Percentiles rank a stretch among this genome's conserved stretches.
Conservation (phyloP, 2,113 vertebrate genomes). For the Syrrhaptes paradoxus region DNA sequence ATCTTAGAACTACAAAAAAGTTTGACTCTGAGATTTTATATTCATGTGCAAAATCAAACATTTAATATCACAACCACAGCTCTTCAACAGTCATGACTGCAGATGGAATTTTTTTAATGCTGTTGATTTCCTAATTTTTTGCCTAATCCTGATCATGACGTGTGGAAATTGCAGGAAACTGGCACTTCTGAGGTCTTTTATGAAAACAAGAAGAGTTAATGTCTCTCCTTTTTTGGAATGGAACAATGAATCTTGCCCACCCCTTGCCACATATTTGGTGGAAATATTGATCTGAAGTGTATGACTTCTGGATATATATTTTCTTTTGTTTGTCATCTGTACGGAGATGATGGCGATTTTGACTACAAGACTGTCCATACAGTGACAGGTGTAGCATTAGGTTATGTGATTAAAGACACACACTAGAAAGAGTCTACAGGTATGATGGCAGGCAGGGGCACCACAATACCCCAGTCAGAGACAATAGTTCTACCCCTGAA, state of each 20-base stretch:
- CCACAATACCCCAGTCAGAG: neutral
- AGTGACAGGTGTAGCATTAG: neutral
- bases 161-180: neutral
- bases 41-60: neutral
- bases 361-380: rapidly evolving
- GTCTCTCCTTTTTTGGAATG: neutral
- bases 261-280: neutral
- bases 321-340: neutral
- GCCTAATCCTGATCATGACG: neutral
- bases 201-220: neutral
- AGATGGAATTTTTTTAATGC: neutral
- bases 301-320: neutral
- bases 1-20: neutral
- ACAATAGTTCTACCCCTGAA: neutral
- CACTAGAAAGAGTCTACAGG: neutral
- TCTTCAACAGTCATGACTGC: neutral
- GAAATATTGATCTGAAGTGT: neutral
- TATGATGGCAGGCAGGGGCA: neutral
- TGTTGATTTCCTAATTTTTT: neutral
- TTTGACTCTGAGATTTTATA: neutral
- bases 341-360: neutral
- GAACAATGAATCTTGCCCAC: neutral
- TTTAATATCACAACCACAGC: neutral
- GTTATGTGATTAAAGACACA: neutral
- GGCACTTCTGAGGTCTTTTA: neutral